A percentile compares a stretch with the other conserved stretches of the same genome.
phyloP scores from a whole-genome alignment of 2,888 invertebrate genomes.

The Petrophora chlorosata region DNA sequence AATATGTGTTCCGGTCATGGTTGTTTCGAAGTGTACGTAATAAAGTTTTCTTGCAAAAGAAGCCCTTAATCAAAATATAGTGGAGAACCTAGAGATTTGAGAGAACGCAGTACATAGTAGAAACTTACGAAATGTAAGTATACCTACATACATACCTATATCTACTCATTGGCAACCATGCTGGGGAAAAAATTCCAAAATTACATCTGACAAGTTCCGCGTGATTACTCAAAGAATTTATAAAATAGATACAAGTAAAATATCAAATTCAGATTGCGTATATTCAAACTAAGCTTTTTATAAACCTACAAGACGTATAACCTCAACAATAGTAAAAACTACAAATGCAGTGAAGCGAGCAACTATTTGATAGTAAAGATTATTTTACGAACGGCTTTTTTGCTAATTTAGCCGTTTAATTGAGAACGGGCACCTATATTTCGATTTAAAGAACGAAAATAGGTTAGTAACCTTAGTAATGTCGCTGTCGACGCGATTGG shows the following conservation, averaged over 20 bases:
- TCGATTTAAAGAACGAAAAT: slow-evolving; percentile 33
- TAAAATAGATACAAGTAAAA: slow-evolving; percentile 16
- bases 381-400: slow-evolving; percentile 63
- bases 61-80: too few species aligned
- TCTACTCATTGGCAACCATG: too few species aligned
- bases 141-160: too few species aligned
- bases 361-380: slow-evolving; percentile 59
- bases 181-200: too few species aligned
- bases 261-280: slow-evolving; percentile 47
- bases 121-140: too few species aligned
- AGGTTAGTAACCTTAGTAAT: slow-evolving; percentile 41
- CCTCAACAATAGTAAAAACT: slow-evolving; percentile 61
- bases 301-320: slow-evolving; percentile 50
- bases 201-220: too few species aligned
- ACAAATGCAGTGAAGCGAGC: slow-evolving; percentile 62
- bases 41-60: slow-evolving; percentile 7
- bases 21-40: slow-evolving; percentile 30
- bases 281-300: slow-evolving; percentile 52
- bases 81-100: too few species aligned
- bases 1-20: slow-evolving; percentile 40
- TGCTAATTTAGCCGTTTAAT: slow-evolving; percentile 61
- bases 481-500: slow-evolving; percentile 27
- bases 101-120: too few species aligned
- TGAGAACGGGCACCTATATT: slow-evolving; percentile 48
- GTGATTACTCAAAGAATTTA: too few species aligned